phyloP scores from a whole-genome alignment of 2,113 vertebrate species.

The Mustelus asterias region DNA sequence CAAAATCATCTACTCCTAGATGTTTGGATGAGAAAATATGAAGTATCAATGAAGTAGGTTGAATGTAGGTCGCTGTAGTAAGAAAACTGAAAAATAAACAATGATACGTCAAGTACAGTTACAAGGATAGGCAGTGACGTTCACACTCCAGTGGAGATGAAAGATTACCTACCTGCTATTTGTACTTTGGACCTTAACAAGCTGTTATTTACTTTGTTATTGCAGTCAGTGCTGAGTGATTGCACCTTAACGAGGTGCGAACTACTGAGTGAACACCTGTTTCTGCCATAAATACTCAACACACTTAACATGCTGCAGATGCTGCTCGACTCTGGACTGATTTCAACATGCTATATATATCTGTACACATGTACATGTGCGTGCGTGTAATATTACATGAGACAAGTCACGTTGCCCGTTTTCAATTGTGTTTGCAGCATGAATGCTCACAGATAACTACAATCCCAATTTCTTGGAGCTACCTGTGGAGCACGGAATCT shows the following conservation, averaged over 20 bases:
- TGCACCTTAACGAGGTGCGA: slow-evolving; percentile 11
- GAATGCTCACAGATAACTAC: background rate
- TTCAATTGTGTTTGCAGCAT: background rate
- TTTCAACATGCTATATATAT: background rate
- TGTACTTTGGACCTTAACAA: slow-evolving; percentile 15
- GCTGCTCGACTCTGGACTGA: background rate
- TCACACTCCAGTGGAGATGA: background rate
- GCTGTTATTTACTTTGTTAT: slow-evolving; percentile 21
- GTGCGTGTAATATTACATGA: background rate
- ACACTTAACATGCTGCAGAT: background rate
- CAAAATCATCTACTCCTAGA: background rate
- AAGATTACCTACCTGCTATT: slow-evolving; percentile 5
- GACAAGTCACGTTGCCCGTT: background rate
- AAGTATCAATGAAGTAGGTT: background rate
- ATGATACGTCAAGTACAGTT: background rate
- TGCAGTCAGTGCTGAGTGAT: slow-evolving; percentile 25
- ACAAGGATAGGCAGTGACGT: background rate
- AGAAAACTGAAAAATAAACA: background rate
- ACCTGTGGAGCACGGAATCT: background rate
- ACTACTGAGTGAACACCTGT: slow-evolving; percentile 25
- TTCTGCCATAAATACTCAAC: background rate
- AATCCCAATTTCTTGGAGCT: background rate
- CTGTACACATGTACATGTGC: background rate
- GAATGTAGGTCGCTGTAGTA: background rate
- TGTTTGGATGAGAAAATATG: background rate